Conservation (phyloP, 2,888 invertebrate species). For the Torymus texanus region DNA sequence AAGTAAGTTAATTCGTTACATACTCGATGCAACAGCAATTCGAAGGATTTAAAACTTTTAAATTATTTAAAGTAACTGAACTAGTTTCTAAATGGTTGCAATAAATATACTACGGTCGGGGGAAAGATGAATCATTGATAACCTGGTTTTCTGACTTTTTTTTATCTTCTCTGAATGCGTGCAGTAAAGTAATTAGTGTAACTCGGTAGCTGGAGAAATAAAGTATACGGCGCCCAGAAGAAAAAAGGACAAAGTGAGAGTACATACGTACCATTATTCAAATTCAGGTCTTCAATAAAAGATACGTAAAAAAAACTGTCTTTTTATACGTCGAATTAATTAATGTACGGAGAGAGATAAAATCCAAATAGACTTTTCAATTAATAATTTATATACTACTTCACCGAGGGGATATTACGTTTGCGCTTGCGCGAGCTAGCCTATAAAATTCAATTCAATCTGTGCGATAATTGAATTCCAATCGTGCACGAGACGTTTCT, state of each 20-base stretch:
- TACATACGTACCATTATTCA: background rate
- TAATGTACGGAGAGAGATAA: constrained; percentile 5
- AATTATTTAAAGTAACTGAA: background rate
- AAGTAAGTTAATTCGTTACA: no score
- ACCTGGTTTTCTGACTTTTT: background rate
- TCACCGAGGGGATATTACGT: background rate
- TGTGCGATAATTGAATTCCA: constrained; percentile 42
- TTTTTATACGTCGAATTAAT: constrained; percentile 25
- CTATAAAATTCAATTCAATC: constrained; percentile 34
- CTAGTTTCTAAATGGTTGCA: background rate
- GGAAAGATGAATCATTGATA: background rate
- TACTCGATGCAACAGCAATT: background rate
- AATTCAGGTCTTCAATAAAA: constrained; percentile 15
- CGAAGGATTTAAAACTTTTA: background rate
- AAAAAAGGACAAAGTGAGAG: constrained; percentile 11
- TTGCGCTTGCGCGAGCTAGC: background rate
- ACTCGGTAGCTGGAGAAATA: background rate
- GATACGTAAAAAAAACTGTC: background rate
- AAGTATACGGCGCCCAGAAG: background rate
- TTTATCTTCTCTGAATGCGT: background rate
- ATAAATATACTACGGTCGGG: constrained; percentile 1
- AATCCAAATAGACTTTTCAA: constrained; percentile 29
- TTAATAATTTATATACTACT: constrained; percentile 36
- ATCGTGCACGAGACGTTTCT: constrained; percentile 32
- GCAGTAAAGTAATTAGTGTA: background rate